phyloP scores from a whole-genome alignment of 1,140 invertebrate species.

The Nephotettix cincticeps region DNA sequence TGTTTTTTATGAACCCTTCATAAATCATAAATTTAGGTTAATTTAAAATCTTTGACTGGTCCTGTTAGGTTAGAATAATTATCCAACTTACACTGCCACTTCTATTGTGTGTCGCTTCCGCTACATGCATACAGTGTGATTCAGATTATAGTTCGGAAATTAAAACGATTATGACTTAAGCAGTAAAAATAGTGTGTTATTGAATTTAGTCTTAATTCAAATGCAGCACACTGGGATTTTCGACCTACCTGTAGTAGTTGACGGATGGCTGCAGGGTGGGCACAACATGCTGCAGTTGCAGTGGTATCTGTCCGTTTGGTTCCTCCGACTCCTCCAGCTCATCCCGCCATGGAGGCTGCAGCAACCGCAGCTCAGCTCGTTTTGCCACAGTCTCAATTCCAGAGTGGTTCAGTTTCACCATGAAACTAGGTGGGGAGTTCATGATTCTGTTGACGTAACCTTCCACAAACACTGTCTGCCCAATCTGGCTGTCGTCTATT shows the following conservation, averaged over 20 bases:
- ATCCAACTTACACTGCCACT: no score
- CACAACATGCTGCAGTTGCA: constrained; percentile 38
- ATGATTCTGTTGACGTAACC: constrained; percentile 75
- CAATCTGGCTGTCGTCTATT: neutral
- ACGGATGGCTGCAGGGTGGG: constrained; percentile 36
- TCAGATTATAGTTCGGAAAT: no score
- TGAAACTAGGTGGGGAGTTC: constrained; percentile 72
- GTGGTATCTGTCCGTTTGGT: constrained; percentile 33
- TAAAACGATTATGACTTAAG: no score
- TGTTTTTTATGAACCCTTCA: no score
- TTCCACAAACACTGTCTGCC: constrained; percentile 68
- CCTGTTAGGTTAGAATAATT: no score
- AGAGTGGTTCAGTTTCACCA: constrained; percentile 62
- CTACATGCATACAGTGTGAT: no score
- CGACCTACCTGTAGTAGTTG: constrained; percentile 27
- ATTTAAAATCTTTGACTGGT: no score
- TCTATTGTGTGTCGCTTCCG: no score
- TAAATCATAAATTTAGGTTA: no score
- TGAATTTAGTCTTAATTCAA: no score
- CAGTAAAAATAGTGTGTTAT: no score
- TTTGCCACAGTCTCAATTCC: constrained; percentile 61
- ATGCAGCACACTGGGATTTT: no score
- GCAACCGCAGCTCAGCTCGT: constrained; percentile 83
- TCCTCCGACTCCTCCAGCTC: constrained; percentile 74
- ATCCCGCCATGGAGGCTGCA: constrained; percentile 93